Conservation (phyloP, 2,113 vertebrate species). For the Nesogale talazaci region DNA sequence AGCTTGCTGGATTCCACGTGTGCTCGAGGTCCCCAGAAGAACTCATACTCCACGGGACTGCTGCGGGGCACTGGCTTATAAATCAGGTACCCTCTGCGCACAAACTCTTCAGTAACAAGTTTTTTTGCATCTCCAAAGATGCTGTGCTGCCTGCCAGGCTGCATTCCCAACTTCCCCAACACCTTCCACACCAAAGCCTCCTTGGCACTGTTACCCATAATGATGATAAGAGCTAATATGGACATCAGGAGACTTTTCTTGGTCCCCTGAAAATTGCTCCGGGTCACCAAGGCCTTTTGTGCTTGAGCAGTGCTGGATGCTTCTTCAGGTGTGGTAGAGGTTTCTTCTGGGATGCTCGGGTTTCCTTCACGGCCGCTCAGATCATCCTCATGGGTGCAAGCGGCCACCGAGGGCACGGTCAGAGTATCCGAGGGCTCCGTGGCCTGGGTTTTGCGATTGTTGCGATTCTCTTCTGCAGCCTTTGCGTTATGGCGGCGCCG, state of each 20-base stretch:
- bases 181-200: constrained; percentile 79
- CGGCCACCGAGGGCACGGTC: constrained; percentile 16
- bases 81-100: constrained; percentile 76
- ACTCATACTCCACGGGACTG: constrained; percentile 74
- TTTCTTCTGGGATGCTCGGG: constrained; percentile 49
- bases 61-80: constrained; percentile 75
- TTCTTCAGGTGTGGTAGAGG: constrained; percentile 56
- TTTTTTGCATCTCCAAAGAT: constrained; percentile 78
- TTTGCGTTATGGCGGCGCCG: constrained; percentile 73
- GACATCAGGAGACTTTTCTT: constrained; percentile 80
- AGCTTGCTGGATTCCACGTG: constrained; percentile 79
- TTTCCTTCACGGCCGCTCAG: constrained; percentile 61
- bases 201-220: constrained; percentile 79
- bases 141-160: constrained; percentile 77
- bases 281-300: constrained; percentile 56
- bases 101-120: constrained; percentile 78
- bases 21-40: constrained; percentile 79
- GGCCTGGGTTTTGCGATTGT: constrained; percentile 71
- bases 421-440: constrained; percentile 67
- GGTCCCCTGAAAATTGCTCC: constrained; percentile 78
- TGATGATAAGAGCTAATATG: constrained; percentile 78
- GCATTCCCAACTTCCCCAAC: constrained; percentile 80
- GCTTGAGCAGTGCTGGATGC: constrained; percentile 48
- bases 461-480: constrained; percentile 74
- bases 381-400: constrained; percentile 54